Evolutionary conservation across 1,140 invertebrate genomes (phyloP), one percentile per base, ranked within the genome.

Genomic region (Episyrphus balteatus): DNA sequence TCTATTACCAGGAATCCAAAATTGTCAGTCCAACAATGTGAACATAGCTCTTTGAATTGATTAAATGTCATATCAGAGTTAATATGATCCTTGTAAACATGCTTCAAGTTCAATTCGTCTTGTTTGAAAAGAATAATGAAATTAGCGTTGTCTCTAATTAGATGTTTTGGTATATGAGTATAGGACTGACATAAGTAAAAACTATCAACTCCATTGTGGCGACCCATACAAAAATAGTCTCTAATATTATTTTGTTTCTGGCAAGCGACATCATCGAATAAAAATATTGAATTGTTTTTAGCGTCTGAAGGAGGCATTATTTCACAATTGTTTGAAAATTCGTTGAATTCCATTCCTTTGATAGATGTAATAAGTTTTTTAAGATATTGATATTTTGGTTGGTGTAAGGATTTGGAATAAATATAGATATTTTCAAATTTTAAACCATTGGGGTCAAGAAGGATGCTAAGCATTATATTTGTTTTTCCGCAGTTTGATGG

Each of bases 101-200:
- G 69, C 51, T 61, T 60, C 31, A 70, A 54, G 59, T 71, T 71
- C 9, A 54, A 51, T 38, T 64, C 59, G 59, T 70, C 69, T 58
- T 70, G 69, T 53, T 61, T 62, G 56, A 71, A 70, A 14, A 70
- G 13, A 18, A 66, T 48, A 13, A 69, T 26, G 15, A 69, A 49
- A 57, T 70, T 69, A 32, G 55, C 51, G 61, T 69, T 73, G 51
- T 73, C 69, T 13, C 66, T 47, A 26, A 70, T 51, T 34, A 71
- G 54, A 52, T 71, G 68, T 59, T 71, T 71, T 11, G 59, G 62
- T 44, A 70, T 61, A 42, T 54, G 54, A 9, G 62, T 50, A 54
- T 71, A 70, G 2, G 64, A 65, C 51, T 70, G 66, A 51, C 55
- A 51, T 21, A 69, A 39, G 55, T 63, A 70, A 52, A 63, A 62